Base-by-base conservation (phyloP, 1,140 invertebrate genomes). In the Campoletis sonorensis region DNA sequence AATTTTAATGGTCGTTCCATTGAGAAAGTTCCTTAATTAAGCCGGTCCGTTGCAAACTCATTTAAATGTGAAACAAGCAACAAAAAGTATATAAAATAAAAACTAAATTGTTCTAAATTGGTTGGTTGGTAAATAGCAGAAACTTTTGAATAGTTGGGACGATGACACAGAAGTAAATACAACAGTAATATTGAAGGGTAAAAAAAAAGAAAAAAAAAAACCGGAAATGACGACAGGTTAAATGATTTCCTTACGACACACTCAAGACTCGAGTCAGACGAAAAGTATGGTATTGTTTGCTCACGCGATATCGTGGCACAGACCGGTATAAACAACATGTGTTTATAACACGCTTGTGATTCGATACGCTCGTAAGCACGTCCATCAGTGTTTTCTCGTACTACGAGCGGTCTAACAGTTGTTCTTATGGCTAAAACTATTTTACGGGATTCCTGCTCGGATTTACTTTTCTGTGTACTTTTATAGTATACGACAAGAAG, bases 331-430 rank as follows among this genome's bases (percentile, higher is more conserved):
- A 26, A 49, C 18, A 58, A 75, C 21, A 33, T 75, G 11, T 58
- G 49, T 75, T 16, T 73, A 75, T 37, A 40, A 7, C 61, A 64
- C n/a, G 49, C 27, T 75, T 58, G 45, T 58, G 23, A 75, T 75
- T 75, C 72, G 72, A 75, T 27, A 75, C 49, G 72, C 72, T 75
- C 23, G 72, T 75, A 27, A 75, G 26, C 72, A 51, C n/a, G 61
- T 51, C 21, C 72, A 75, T 49, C 45, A 51, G 61, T 54, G 51
- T 58, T 54, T 75, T 21, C 21, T 75, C 72, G 33, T 51, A 73
- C 16, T 16, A 45, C 21, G 40, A 23, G 33, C 18, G 15, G 0
- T 51, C 71, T 11, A 16, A 26, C 72, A 21, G 8, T 58, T 64
- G 49, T 75, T n/a, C 23, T 45, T 13, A 13, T n/a, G n/a, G 45